These are phyloP conservation scores for Dendrolimus kikuchii DNA, from an alignment of 1,140 invertebrate genomes.

Conservation along the genomic window DNA sequence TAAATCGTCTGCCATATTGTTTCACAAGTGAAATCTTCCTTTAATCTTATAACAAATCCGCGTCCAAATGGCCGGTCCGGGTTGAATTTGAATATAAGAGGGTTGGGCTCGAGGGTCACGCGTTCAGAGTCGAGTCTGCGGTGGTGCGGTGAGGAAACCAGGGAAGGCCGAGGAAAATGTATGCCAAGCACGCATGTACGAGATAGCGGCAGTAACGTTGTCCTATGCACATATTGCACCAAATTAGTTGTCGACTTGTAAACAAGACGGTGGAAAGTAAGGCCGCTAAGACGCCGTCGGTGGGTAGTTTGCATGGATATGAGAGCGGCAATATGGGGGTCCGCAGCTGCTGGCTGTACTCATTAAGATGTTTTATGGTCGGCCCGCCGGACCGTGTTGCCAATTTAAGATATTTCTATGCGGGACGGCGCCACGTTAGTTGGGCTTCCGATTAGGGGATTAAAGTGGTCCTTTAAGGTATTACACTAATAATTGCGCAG, in stretches of 20 bases:
- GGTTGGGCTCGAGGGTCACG: constrained; percentile 57
- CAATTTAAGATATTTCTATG: constrained; percentile 72
- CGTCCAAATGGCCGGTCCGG: constrained; percentile 68
- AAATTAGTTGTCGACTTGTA: constrained; percentile 73
- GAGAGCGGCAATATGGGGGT: constrained; percentile 63
- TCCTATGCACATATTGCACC: constrained; percentile 73
- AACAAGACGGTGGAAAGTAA: constrained; percentile 64
- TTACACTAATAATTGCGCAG: constrained; percentile 62
- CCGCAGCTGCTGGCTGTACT: constrained; percentile 63
- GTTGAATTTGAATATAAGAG: constrained; percentile 70
- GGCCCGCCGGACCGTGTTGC: constrained; percentile 65
- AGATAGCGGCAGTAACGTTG: constrained; percentile 65
- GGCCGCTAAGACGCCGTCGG: constrained; percentile 61
- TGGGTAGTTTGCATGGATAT: constrained; percentile 70
- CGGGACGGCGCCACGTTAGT: constrained; percentile 63
- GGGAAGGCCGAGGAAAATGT: constrained; percentile 39
- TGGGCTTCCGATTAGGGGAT: constrained; percentile 69
- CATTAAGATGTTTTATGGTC: constrained; percentile 71
- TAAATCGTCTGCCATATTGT: constrained; percentile 71
- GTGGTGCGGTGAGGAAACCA: constrained; percentile 34
- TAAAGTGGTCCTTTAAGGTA: constrained; percentile 64
- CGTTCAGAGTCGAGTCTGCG: constrained; percentile 20
- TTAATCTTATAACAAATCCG: constrained; percentile 75
- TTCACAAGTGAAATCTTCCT: constrained; percentile 73
- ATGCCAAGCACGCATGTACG: constrained; percentile 63